phyloP scores from a whole-genome alignment of 2,888 invertebrate genomes.

The Sphaerophoria taeniata region DNA sequence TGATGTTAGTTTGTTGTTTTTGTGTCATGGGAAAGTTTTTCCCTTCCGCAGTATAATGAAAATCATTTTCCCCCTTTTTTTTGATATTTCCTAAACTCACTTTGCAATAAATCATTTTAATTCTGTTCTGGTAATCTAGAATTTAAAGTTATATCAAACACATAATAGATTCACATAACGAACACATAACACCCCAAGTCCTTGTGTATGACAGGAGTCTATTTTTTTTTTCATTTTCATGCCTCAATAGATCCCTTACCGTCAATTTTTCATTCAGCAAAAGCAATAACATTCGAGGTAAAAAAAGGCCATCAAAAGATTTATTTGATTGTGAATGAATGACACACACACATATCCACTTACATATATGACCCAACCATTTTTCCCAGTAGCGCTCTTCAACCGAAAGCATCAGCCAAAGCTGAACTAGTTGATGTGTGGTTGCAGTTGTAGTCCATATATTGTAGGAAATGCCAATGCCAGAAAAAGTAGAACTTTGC shows the following conservation, averaged over 20 bases:
- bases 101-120: too few species aligned
- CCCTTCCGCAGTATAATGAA: too few species aligned
- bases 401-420: slow-evolving; percentile 2
- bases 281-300: slow-evolving; percentile 74
- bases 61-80: too few species aligned
- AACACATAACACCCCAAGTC: slow-evolving; percentile 16
- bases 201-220: slow-evolving; percentile 41
- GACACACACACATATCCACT: slow-evolving; percentile 52
- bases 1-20: too few species aligned
- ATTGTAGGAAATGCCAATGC: slow-evolving; percentile 50
- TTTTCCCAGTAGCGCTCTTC: slow-evolving; percentile 4
- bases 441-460: background rate
- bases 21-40: too few species aligned
- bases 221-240: slow-evolving; percentile 60
- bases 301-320: slow-evolving; percentile 72
- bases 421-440: background rate
- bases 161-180: background rate
- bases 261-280: slow-evolving; percentile 70
- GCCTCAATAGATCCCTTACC: slow-evolving; percentile 69
- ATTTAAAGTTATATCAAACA: too few species aligned
- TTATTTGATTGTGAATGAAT: slow-evolving; percentile 74
- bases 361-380: too few species aligned
- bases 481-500: slow-evolving; percentile 64
- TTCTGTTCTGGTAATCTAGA: too few species aligned
- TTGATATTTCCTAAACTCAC: too few species aligned